Evolutionary conservation across 2,797 vertebrate species (phyloP).

Genomic region (Malacoraja senta): DNA sequence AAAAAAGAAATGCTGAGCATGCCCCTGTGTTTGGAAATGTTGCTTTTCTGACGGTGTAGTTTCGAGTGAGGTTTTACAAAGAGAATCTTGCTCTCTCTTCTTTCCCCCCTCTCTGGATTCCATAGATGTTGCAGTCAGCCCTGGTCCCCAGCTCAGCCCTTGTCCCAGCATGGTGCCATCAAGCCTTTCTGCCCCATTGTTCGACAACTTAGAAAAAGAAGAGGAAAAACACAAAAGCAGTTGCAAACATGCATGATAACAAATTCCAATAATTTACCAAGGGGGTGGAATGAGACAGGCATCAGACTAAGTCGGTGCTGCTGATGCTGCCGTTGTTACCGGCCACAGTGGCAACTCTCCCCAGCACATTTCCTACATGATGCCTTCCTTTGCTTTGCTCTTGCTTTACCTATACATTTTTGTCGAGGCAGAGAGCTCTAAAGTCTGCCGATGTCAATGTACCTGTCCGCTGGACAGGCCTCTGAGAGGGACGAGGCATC

Average conservation of each 20-base stretch:
- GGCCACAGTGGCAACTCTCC: constrained; percentile 38
- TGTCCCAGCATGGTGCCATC: constrained; percentile 72
- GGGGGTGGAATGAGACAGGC: constrained; percentile 47
- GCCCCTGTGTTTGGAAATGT: constrained; percentile 57
- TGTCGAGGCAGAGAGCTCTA: constrained; percentile 52
- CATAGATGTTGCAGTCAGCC: constrained; percentile 69
- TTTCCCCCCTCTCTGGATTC: constrained; percentile 57
- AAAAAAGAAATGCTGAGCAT: constrained; percentile 40
- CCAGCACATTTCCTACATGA: constrained; percentile 37
- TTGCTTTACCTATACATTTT: constrained; percentile 36
- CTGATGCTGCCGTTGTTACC: constrained; percentile 40
- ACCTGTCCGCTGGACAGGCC: constrained; percentile 47
- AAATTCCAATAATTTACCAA: constrained; percentile 55
- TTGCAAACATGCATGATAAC: constrained; percentile 57
- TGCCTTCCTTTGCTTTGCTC: constrained; percentile 43
- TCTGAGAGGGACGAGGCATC: constrained; percentile 40
- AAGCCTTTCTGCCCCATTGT: constrained; percentile 70
- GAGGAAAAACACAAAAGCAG: constrained; percentile 53
- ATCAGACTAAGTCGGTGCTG: constrained; percentile 44
- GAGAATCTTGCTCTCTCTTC: constrained; percentile 49
- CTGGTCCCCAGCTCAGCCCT: constrained; percentile 56
- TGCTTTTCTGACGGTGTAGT: constrained; percentile 48
- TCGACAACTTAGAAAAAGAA: constrained; percentile 53
- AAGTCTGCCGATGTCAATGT: constrained; percentile 54
- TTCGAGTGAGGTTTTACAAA: constrained; percentile 44